Percentiles rank a stretch among this genome's conserved stretches.
Conservation (phyloP, 2,888 invertebrate species). For the Coenonympha glycerion region DNA sequence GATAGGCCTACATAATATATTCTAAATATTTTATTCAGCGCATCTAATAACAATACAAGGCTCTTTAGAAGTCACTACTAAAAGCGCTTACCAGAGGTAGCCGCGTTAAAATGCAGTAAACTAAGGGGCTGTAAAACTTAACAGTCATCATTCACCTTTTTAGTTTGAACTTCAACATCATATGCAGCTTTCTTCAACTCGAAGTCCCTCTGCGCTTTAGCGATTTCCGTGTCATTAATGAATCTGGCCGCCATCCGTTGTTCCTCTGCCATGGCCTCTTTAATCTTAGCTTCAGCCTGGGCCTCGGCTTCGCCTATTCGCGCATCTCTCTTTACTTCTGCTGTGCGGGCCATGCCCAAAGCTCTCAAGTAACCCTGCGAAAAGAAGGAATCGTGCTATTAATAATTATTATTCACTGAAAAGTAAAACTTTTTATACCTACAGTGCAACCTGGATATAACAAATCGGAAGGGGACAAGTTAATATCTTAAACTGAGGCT, state of each 20-base stretch:
- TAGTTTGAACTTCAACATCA: conserved; percentile 97
- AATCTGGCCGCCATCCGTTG: conserved; percentile 96
- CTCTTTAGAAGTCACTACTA: no score
- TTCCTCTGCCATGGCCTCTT: conserved; percentile 97
- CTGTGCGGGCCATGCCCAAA: conserved; percentile 95
- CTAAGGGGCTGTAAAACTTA: no score
- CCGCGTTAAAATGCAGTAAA: no score
- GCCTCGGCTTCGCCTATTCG: conserved; percentile 98
- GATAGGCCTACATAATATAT: no score
- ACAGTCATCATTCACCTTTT: conserved; percentile 79
- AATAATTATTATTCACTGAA: no score
- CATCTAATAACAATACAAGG: no score
- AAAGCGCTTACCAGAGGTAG: no score
- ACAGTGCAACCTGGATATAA: no score
- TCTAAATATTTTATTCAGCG: no score
- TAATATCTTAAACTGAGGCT: no score
- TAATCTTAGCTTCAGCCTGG: conserved; percentile 91
- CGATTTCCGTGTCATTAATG: conserved; percentile 97
- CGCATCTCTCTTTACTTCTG: conserved; percentile 96
- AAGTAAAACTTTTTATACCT: no score
- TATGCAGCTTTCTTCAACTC: conserved; percentile 98
- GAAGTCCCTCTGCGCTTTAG: conserved; percentile 96
- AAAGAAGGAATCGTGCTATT: conserved; percentile 7
- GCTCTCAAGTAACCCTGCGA: conserved; percentile 92
- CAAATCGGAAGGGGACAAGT: no score